A percentile compares a stretch with the other conserved stretches of the same genome.
Evolutionary conservation across 2,888 invertebrate genomes (phyloP).

Genomic region (Unio delphinus): DNA sequence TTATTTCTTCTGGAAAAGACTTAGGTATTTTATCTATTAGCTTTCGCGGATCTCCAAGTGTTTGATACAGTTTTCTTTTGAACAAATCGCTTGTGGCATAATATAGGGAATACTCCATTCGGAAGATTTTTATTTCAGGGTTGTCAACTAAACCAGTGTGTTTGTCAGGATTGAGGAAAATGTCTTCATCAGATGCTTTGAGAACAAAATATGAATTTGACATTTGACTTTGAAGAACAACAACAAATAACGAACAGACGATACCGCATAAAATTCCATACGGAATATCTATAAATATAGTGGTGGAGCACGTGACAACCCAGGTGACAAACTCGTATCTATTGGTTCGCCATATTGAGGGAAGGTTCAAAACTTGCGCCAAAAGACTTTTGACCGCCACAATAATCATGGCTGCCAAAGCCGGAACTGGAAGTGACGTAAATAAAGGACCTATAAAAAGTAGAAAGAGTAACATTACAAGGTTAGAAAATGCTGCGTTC

Average conservation of each 20-base stretch:
- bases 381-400: constrained; percentile 71
- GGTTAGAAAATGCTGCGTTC: constrained; percentile 50
- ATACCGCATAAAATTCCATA: constrained; percentile 59
- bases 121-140: constrained; percentile 17
- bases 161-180: background rate
- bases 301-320: constrained; percentile 49
- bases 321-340: constrained; percentile 80
- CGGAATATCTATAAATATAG: constrained; percentile 55
- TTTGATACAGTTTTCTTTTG: constrained; percentile 12
- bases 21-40: too few relatives aligned
- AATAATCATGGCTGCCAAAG: constrained; percentile 72
- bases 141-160: constrained; percentile 11
- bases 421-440: constrained; percentile 58
- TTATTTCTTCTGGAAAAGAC: too few relatives aligned
- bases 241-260: constrained; percentile 42
- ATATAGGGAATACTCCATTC: constrained; percentile 24
- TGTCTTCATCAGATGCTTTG: background rate
- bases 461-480: constrained; percentile 61
- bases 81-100: constrained; percentile 33
- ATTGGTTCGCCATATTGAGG: constrained; percentile 82
- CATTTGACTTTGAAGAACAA: constrained; percentile 47
- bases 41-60: constrained; percentile 14
- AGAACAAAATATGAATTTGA: constrained; percentile 9
- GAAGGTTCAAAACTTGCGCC: constrained; percentile 80
- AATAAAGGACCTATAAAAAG: constrained; percentile 61